Percentiles rank a stretch among this genome's conserved stretches.
phyloP scores from a whole-genome alignment of 2,888 invertebrate species.

The Uloborus plumipes region DNA sequence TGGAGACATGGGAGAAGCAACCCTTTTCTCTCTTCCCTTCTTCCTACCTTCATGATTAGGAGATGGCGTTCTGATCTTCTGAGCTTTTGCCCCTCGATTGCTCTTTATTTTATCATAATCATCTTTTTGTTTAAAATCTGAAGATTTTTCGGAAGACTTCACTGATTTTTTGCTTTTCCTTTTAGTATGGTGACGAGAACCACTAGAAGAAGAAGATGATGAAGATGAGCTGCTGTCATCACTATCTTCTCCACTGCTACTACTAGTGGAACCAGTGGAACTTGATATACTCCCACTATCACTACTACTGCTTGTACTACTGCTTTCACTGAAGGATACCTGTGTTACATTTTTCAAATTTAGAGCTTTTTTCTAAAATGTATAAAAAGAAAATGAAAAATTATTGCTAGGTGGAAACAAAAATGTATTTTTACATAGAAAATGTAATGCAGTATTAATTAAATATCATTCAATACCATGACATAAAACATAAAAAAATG shows the following conservation, averaged over 20 bases:
- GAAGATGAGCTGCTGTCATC: constrained; percentile 57
- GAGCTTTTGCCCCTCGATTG: constrained; percentile 28
- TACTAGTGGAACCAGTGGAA: constrained; percentile 45
- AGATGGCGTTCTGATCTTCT: constrained; percentile 29
- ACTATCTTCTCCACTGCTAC: constrained; percentile 62
- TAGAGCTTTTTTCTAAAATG: no score
- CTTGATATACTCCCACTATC: constrained; percentile 60
- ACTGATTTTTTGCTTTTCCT: constrained; percentile 40
- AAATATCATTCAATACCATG: no score
- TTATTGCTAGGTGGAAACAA: no score
- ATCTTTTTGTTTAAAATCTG: constrained; percentile 28
- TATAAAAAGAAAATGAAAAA: no score
- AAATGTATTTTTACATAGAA: no score
- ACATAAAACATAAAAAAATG: no score
- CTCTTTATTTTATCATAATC: constrained; percentile 58
- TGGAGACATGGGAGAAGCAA: constrained; percentile 33
- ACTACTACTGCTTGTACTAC: constrained; percentile 56
- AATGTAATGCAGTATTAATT: no score
- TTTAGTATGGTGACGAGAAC: constrained; percentile 25
- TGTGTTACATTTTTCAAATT: not conserved
- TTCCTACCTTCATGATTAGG: constrained; percentile 16
- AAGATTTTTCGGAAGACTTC: constrained; percentile 12
- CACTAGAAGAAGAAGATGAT: constrained; percentile 59
- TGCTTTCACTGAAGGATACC: constrained; percentile 62
- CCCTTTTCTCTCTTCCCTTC: constrained; percentile 39